Evolutionary conservation across 2,113 vertebrate genomes (phyloP).

Genomic region (Erpornis zantholeuca): DNA sequence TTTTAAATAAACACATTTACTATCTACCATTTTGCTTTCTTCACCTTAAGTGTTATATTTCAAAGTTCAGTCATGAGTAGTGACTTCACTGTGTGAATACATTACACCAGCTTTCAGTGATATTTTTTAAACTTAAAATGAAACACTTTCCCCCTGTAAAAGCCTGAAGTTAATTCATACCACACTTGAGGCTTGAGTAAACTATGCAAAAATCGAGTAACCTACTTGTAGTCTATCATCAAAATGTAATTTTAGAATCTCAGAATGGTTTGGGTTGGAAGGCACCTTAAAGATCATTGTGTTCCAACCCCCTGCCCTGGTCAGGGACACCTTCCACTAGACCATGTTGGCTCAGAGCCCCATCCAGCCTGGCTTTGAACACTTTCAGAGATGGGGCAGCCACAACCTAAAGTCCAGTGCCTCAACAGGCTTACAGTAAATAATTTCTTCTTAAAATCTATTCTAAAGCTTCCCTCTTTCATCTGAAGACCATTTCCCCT

Average conservation of each 20-base stretch:
- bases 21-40: not conserved
- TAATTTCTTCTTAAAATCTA: not conserved
- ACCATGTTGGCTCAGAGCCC: not conserved
- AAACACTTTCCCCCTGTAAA: not conserved
- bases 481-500: not conserved
- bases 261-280: not conserved
- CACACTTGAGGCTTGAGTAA: not conserved
- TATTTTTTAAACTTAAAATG: not conserved
- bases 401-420: not conserved
- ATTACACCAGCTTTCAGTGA: not conserved
- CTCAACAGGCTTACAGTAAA: not conserved
- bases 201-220: not conserved
- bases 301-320: not conserved
- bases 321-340: not conserved
- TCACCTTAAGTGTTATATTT: not conserved
- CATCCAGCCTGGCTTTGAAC: not conserved
- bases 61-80: not conserved
- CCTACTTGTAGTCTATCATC: not conserved
- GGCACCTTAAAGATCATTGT: not conserved
- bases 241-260: not conserved
- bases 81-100: not conserved
- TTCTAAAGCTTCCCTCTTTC: not conserved
- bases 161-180: not conserved
- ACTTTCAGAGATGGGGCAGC: not conserved
- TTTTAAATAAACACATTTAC: slow-evolving; percentile 12